Evolutionary conservation across 2,113 vertebrate genomes (phyloP), one percentile per base, ranked within the genome.

Genomic region (Sardina pilchardus): DNA sequence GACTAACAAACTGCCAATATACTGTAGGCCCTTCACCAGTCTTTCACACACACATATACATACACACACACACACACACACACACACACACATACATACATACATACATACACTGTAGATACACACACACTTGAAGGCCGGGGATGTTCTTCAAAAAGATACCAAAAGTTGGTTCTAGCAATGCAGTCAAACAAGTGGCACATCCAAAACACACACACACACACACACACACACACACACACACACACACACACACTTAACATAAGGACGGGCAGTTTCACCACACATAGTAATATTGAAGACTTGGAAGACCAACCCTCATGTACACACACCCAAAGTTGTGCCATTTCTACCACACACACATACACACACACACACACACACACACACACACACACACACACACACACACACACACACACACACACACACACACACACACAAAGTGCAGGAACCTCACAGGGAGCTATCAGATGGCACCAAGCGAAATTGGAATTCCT

Each of bases 401-500:
- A n/a, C 56, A 63, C 56, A 63, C 59, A 63, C 19, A 24, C 19
- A 63, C 17, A 63, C 56, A n/a, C 48, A 84, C 48, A 67, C 83
- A 63, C 50, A 63, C 56, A 34, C 82, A 63, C 47, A 34, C 36
- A 39, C 63, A 71, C 63, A 30, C 63, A 71, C 26, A 71, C 63
- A 71, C 26, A 67, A 6, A 67, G 6, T 8, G 17, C 21, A 83
- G 42, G 71, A 21, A 21, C 82, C 26, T 42, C 43, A 26, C 42
- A 85, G 85, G 75, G 50, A 85, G 89, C 83, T 89, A 86, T 91
- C 90, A 84, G 85, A 83, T 92, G 83, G 89, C 91, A 90, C 63
- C 71, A 6, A 67, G 87, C 81, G 89, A 92, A 90, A 92, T 71
- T 92, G 87, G 89, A 91, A 93, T 92, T 92, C 90, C 91, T 88